These are phyloP conservation scores for Eptatretus atami DNA, from an alignment of 2,797 vertebrate species.

Conservation along the genomic window DNA sequence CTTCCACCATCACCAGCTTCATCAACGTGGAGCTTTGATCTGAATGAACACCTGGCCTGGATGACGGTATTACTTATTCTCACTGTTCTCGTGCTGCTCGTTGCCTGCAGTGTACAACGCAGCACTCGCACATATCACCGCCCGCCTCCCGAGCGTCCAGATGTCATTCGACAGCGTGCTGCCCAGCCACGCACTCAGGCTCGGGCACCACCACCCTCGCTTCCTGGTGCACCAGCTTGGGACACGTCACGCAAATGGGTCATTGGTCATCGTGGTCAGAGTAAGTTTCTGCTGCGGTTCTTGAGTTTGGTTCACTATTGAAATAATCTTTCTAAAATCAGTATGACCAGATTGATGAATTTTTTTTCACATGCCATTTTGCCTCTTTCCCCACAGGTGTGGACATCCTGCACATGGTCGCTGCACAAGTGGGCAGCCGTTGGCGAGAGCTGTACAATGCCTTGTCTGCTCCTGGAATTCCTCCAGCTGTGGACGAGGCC, in stretches of 20 bases:
- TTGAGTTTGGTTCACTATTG: not conserved
- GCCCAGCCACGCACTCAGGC: conserved; percentile 10
- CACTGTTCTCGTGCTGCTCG: conserved; percentile 55
- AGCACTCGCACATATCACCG: conserved; percentile 70
- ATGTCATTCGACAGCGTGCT: conserved; percentile 62
- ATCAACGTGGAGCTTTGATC: conserved; percentile 29
- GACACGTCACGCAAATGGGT: not conserved
- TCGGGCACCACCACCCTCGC: not conserved
- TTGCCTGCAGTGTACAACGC: conserved; percentile 58
- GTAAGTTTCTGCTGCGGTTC: not conserved
- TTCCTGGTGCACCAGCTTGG: not conserved
- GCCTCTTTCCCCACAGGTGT: conserved; percentile 24
- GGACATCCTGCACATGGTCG: conserved; percentile 69
- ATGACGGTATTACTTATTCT: conserved; percentile 81
- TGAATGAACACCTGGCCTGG: conserved; percentile 87
- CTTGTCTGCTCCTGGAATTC: conserved; percentile 51
- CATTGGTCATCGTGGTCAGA: not conserved
- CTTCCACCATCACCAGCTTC: no score
- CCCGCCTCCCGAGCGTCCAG: conserved; percentile 62
- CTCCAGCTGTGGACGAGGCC: conserved; percentile 23
- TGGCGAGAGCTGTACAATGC: conserved; percentile 81
- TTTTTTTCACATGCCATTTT: conserved; percentile 8
- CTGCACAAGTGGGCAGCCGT: conserved; percentile 56
- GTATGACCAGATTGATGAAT: conserved; percentile 8
- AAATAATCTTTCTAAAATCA: conserved; percentile 11